These are phyloP conservation scores for Hafferia zeledoni DNA, from an alignment of 2,797 vertebrate genomes.

Conservation along the genomic window DNA sequence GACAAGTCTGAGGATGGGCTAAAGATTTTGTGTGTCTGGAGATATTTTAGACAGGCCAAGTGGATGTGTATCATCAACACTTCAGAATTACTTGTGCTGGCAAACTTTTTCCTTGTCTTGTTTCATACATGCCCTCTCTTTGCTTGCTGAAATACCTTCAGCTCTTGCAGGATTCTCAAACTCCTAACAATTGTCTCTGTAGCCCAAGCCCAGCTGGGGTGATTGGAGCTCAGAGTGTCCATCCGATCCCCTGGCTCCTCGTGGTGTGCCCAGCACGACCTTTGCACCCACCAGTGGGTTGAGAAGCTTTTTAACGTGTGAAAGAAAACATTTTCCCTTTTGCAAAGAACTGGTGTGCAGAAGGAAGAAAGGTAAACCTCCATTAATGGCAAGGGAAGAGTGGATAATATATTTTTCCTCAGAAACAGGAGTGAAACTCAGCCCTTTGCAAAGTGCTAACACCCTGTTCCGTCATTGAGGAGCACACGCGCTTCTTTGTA, in stretches of 20 bases:
- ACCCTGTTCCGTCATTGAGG: not conserved
- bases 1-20: rapidly evolving
- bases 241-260: rapidly evolving
- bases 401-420: not conserved
- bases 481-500: not conserved
- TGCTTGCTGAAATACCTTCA: not conserved
- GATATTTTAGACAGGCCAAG: not conserved
- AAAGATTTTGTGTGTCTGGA: not conserved
- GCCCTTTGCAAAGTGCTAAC: not conserved
- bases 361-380: not conserved
- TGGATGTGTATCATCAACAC: not conserved
- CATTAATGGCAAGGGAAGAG: not conserved
- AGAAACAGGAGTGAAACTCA: not conserved
- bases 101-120: rapidly evolving
- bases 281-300: not conserved
- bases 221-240: not conserved
- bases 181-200: rapidly evolving
- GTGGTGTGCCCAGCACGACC: rapidly evolving
- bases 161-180: not conserved
- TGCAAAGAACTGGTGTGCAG: not conserved
- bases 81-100: rapidly evolving
- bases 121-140: not conserved
- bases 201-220: rapidly evolving
- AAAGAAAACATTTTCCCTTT: not conserved
- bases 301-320: not conserved